These are phyloP conservation scores for Bubo blakistoni DNA, from an alignment of 2,113 vertebrate species.

Conservation along the genomic window DNA sequence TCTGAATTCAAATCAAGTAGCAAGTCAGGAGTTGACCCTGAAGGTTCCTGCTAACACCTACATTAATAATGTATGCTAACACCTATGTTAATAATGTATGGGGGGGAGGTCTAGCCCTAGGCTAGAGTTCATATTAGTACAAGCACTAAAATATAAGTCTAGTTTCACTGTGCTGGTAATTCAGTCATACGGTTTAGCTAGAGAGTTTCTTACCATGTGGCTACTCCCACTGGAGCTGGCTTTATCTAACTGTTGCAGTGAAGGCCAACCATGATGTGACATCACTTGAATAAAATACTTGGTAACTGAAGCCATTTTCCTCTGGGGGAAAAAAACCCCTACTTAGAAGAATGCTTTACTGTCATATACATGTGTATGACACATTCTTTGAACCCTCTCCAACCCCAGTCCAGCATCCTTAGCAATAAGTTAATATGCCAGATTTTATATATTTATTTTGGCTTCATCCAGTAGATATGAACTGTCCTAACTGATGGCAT, in stretches of 20 bases:
- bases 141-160: not conserved
- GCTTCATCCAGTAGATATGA: not conserved
- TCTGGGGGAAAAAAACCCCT: not conserved
- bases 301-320: not conserved
- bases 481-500: not conserved
- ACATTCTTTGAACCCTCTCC: not conserved
- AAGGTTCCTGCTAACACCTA: not conserved
- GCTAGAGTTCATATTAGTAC: not conserved
- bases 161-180: not conserved
- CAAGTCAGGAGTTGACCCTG: not conserved
- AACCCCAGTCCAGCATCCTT: not conserved
- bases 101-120: not conserved
- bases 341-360: not conserved
- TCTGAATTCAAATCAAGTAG: conserved; percentile 5
- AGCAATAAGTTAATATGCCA: not conserved
- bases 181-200: not conserved
- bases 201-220: not conserved
- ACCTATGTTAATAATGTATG: not conserved
- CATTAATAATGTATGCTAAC: not conserved
- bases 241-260: not conserved
- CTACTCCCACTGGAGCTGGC: not conserved
- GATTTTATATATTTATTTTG: not conserved
- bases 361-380: not conserved
- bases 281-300: not conserved
- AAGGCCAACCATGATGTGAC: not conserved